Conservation (phyloP, 2,797 vertebrate genomes). For the Triplophysa bombifrons region DNA sequence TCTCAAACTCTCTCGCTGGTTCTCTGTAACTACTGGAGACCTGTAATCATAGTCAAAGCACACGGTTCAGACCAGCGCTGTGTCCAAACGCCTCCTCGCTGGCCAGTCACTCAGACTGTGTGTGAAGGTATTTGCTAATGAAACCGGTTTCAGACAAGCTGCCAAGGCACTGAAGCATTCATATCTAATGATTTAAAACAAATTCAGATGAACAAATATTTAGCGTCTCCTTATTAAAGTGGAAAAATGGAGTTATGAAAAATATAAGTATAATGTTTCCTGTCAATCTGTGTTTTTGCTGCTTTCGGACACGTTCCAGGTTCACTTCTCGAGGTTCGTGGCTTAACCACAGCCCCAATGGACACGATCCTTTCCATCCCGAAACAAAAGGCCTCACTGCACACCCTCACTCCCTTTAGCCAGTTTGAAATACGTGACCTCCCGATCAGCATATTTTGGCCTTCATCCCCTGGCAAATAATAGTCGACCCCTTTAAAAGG, state of each 20-base stretch:
- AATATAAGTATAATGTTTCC: background rate
- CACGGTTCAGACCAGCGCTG: conserved; percentile 11
- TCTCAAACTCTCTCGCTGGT: background rate
- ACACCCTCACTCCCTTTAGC: background rate
- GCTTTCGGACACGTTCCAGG: background rate
- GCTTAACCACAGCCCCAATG: conserved; percentile 13
- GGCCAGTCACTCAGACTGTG: background rate
- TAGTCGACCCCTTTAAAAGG: conserved; percentile 30
- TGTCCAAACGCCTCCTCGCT: background rate
- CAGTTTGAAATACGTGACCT: background rate
- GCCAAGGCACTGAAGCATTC: background rate
- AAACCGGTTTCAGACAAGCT: background rate
- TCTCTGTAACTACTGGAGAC: background rate
- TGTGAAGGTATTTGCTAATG: background rate
- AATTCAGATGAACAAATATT: background rate
- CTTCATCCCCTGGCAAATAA: background rate
- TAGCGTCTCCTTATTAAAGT: background rate
- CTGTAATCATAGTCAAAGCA: background rate
- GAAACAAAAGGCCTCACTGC: background rate
- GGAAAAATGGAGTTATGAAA: background rate
- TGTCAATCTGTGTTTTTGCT: background rate
- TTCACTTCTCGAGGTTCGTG: conserved; percentile 20
- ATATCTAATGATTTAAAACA: background rate
- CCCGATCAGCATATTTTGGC: background rate
- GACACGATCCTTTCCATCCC: background rate